Evolutionary conservation across 1,140 invertebrate species (phyloP), one percentile per base, ranked within the genome.

Genomic region (Lineus longissimus): DNA sequence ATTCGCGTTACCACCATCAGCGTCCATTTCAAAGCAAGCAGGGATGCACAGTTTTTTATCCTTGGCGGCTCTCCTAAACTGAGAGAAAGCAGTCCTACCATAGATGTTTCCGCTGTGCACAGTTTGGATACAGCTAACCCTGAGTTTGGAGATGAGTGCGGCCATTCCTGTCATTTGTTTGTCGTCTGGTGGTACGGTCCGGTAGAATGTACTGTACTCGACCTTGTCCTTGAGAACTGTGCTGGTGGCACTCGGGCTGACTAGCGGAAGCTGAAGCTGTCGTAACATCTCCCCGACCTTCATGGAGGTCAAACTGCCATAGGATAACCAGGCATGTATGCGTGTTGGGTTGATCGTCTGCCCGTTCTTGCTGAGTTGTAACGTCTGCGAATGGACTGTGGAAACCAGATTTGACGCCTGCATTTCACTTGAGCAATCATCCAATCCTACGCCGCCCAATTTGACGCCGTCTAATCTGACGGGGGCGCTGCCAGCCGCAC

Each of bases 121-220:
- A 7, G 47, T 25, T 30, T 73, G 71, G 23, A 73, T 56, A 62
- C 74, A 77, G 25, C 43, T 61, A 31, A 74, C 67, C 15, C 69
- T 68, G 6, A 79, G 61, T 2, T 65, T 64, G 55, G 72, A 70
- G 55, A 65, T 64, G 17, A 77, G 55, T 43, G 72, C 70, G 17
- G 71, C 84, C 68, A 92, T 86, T 30, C 89, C 87, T 68, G 87
- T 85, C 1, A 90, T 89, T 80, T 91, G 89, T 78, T 88, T 88
- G 69, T 87, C 86, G 80, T 92, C 90, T 0, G 88, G 89, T 43
- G 90, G 90, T 9, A 92, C 88, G 1, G 91, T 90, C 19, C 91
- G 84, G 67, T 90, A 82, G 82, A 91, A 92, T 64, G 88, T 90
- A 55, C 87, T 87, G 80, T 88, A 92, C 64, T 88, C 83, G 63